Percentiles rank a stretch among this genome's conserved stretches.
phyloP scores from a whole-genome alignment of 2,888 invertebrate genomes.

The Papilio elwesi region DNA sequence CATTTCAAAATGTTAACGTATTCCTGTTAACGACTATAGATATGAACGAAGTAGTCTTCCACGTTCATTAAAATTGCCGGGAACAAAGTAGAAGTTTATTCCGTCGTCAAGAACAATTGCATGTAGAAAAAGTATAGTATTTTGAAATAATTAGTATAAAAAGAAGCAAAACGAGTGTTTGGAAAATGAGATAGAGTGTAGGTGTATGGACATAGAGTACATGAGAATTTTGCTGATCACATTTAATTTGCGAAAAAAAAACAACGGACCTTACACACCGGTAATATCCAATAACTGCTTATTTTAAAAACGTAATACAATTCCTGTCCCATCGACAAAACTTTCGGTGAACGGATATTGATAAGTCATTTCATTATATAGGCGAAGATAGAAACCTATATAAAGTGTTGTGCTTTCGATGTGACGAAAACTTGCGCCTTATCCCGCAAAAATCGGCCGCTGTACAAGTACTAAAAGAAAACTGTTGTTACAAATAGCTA shows the following conservation, averaged over 20 bases:
- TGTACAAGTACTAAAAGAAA: slow-evolving; percentile 1
- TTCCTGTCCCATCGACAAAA: slow-evolving; percentile 6
- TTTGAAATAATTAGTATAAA: too few species aligned
- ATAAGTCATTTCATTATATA: slow-evolving; percentile 2
- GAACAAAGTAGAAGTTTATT: too few species aligned
- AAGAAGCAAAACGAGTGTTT: too few species aligned
- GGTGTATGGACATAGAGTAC: too few species aligned
- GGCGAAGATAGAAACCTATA: neutral
- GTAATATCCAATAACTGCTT: neutral
- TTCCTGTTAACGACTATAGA: too few species aligned
- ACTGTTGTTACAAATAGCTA: slow-evolving; percentile 13
- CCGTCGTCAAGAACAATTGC: too few species aligned
- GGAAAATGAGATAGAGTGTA: too few species aligned
- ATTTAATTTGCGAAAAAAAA: neutral
- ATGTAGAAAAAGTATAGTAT: too few species aligned
- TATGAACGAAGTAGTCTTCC: too few species aligned
- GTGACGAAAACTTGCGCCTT: slow-evolving; percentile 4
- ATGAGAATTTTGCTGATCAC: too few species aligned
- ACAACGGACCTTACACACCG: neutral
- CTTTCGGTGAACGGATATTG: slow-evolving; percentile 8
- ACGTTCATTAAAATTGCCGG: too few species aligned
- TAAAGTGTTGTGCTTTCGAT: neutral
- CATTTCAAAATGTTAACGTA: too few species aligned
- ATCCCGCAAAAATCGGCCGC: neutral
- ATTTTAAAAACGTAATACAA: neutral